phyloP scores from a whole-genome alignment of 2,888 invertebrate genomes.

The Cephus nigrinus region DNA sequence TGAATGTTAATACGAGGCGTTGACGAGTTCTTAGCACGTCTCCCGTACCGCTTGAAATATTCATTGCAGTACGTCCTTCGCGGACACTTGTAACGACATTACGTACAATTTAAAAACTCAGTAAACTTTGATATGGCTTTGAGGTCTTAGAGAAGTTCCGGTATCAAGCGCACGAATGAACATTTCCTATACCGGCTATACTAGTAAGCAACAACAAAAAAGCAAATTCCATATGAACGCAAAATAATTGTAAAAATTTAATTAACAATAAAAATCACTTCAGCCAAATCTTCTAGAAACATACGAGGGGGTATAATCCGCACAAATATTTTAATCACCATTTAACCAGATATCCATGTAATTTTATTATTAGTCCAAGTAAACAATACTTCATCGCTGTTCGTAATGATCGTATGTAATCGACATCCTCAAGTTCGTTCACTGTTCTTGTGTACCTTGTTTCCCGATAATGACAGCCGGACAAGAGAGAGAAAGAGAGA shows the following conservation, averaged over 20 bases:
- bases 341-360: background rate
- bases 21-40: background rate
- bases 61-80: conserved; percentile 2
- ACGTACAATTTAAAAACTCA: background rate
- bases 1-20: background rate
- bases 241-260: background rate
- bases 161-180: background rate
- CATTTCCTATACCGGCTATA: background rate
- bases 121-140: background rate
- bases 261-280: background rate
- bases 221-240: background rate
- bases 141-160: background rate
- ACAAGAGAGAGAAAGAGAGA: background rate
- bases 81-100: background rate
- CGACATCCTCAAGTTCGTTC: background rate
- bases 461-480: background rate
- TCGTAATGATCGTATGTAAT: background rate
- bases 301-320: background rate
- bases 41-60: background rate
- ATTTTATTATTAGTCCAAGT: background rate
- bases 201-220: background rate
- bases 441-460: background rate
- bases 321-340: background rate
- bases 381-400: background rate
- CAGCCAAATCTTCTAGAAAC: background rate